Conservation (phyloP, 2,797 vertebrate species). For the Ibycter americanus region DNA sequence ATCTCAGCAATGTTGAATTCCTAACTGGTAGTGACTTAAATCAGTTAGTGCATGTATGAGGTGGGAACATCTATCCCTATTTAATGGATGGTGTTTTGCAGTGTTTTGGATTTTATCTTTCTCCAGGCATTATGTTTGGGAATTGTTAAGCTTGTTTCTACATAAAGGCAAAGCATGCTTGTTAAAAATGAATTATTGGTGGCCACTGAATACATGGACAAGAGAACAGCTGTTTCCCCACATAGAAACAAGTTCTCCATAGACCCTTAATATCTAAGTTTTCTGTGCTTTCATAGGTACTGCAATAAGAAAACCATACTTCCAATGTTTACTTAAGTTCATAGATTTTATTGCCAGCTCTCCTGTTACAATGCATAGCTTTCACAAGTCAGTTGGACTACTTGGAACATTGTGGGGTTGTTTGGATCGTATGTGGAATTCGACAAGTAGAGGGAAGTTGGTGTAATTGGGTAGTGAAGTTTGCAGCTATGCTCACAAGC, state of each 20-base stretch:
- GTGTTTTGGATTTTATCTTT: background rate
- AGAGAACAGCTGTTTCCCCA: conserved; percentile 8
- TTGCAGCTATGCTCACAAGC: background rate
- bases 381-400: background rate
- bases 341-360: background rate
- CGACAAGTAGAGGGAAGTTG: background rate
- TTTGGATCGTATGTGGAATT: background rate
- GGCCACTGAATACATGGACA: background rate
- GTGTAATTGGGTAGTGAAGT: background rate
- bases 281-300: background rate
- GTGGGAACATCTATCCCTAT: background rate
- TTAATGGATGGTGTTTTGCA: background rate
- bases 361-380: background rate
- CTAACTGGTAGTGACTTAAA: background rate
- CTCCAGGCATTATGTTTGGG: background rate
- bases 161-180: background rate
- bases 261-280: background rate
- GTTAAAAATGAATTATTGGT: conserved; percentile 31
- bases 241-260: background rate
- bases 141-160: background rate
- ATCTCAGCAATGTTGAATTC: background rate
- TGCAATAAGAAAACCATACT: background rate
- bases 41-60: background rate
- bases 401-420: background rate
- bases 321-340: background rate